Conservation (phyloP, 2,113 vertebrate genomes). For the Nymphicus hollandicus region DNA sequence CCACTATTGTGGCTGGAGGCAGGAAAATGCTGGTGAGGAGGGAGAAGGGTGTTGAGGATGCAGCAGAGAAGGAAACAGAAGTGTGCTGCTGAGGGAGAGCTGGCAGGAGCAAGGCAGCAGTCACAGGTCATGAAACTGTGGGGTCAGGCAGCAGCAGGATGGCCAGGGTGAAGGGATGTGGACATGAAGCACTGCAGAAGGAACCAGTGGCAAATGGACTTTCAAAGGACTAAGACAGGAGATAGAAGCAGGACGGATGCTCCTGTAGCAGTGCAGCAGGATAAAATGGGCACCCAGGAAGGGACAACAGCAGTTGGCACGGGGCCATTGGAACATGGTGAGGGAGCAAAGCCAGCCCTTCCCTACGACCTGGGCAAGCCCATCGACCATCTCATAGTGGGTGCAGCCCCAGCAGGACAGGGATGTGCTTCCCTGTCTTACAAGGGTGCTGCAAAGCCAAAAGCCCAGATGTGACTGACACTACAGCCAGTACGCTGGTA, state of each 20-base stretch:
- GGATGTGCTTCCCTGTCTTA: neutral
- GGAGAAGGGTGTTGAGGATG: neutral
- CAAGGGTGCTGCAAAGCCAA: accelerated
- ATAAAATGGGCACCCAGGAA: neutral
- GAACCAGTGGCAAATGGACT: accelerated
- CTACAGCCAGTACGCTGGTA: neutral
- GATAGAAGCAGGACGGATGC: neutral
- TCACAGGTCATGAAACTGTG: neutral
- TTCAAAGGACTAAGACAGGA: neutral
- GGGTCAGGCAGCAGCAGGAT: neutral
- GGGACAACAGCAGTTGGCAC: accelerated
- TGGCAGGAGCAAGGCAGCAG: neutral
- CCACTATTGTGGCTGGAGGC: no score
- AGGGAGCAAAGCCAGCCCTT: neutral
- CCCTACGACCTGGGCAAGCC: accelerated
- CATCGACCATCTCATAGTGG: accelerated
- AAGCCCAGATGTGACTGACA: neutral
- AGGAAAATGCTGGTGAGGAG: neutral
- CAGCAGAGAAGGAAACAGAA: neutral
- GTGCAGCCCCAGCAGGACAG: accelerated
- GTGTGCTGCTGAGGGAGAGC: neutral
- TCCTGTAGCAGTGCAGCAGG: accelerated
- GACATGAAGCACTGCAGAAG: neutral
- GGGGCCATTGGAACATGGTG: accelerated
- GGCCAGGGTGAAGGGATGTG: accelerated